These are phyloP conservation scores for Peromyscus aztecus DNA, from an alignment of 2,797 vertebrate species.

Conservation along the genomic window DNA sequence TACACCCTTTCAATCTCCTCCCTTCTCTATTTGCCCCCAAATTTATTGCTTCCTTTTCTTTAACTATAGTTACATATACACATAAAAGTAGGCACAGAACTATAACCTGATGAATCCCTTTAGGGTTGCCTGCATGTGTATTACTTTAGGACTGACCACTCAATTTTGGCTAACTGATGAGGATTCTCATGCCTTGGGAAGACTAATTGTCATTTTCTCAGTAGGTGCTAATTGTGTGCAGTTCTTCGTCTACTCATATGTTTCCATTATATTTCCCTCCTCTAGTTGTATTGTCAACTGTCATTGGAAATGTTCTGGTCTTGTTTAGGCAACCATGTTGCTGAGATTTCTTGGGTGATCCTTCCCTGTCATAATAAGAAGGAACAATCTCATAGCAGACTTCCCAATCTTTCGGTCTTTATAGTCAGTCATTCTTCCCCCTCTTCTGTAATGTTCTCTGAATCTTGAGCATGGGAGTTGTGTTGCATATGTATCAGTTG, in stretches of 20 bases:
- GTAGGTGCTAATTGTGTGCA: neutral
- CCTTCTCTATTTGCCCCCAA: neutral
- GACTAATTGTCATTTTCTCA: neutral
- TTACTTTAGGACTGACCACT: too few species aligned
- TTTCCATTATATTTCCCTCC: neutral
- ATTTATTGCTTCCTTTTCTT: neutral
- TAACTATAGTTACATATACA: neutral
- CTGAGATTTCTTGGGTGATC: too few species aligned
- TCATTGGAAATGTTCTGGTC: neutral
- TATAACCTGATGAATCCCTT: neutral
- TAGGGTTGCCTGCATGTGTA: neutral
- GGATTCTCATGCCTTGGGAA: neutral
- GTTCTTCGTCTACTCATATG: neutral
- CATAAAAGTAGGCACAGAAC: neutral
- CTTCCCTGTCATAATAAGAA: too few species aligned
- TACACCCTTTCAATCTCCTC: neutral
- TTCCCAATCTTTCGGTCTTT: too few species aligned
- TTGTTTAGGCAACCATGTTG: neutral
- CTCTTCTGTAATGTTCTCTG: too few species aligned
- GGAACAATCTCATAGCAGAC: too few species aligned
- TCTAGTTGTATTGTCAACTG: neutral
- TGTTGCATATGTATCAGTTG: too few species aligned
- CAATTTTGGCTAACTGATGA: too few species aligned
- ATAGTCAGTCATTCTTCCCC: too few species aligned
- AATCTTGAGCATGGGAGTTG: too few species aligned